These are phyloP conservation scores for Unio delphinus DNA, from an alignment of 2,888 invertebrate genomes.

Conservation along the genomic window DNA sequence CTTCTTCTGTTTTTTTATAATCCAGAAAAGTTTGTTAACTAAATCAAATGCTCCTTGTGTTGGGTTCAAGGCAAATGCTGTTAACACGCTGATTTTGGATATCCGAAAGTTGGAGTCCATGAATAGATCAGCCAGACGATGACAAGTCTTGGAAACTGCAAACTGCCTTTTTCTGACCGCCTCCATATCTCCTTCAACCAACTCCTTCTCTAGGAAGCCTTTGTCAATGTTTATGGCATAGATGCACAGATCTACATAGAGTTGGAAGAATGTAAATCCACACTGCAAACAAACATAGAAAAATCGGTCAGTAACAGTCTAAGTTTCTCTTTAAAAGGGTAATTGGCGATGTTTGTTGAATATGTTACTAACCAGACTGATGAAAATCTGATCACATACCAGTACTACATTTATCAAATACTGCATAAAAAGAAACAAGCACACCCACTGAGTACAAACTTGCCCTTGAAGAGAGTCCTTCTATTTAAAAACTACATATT, in stretches of 20 bases:
- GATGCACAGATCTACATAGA: conserved; percentile 61
- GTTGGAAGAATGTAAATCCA: conserved; percentile 59
- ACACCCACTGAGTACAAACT: too few species aligned
- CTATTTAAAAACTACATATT: too few species aligned
- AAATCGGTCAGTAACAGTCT: too few species aligned
- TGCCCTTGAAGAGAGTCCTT: too few species aligned
- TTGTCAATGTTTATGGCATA: conserved; percentile 64
- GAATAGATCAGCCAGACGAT: conserved; percentile 51
- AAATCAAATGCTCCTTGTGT: conserved; percentile 39
- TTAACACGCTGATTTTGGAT: conserved; percentile 53
- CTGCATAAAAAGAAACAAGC: too few species aligned
- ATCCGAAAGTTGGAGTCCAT: conserved; percentile 53
- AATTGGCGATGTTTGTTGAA: too few species aligned
- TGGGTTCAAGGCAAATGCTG: conserved; percentile 57
- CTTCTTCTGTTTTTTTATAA: conserved; percentile 29
- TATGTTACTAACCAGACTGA: too few species aligned
- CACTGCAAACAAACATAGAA: conserved; percentile 47
- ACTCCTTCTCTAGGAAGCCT: conserved; percentile 54
- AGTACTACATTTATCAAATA: too few species aligned
- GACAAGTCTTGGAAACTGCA: conserved; percentile 51
- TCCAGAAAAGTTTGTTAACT: conserved; percentile 46
- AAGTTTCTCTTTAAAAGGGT: too few species aligned
- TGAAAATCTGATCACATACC: too few species aligned
- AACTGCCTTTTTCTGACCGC: conserved; percentile 40
- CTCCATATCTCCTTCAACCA: conserved; percentile 39